Percentiles rank a stretch among this genome's conserved stretches.
These are phyloP conservation scores for Chesias legatella DNA, from an alignment of 2,888 invertebrate genomes.

Conservation along the genomic window DNA sequence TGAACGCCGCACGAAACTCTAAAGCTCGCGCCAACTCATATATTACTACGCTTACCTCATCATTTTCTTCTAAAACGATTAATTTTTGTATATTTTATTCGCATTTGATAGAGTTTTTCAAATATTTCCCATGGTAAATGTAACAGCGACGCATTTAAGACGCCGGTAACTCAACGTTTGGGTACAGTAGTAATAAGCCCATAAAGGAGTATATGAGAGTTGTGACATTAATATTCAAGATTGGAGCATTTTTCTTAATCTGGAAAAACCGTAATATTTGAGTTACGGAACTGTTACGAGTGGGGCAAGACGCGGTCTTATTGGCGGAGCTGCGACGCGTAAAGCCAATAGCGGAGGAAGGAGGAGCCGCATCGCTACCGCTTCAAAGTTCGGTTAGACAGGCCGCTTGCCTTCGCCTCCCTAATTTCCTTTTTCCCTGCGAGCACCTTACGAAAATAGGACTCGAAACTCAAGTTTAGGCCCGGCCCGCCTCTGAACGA, in stretches of 20 bases:
- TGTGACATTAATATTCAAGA: slow-evolving; percentile 33
- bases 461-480: slow-evolving; percentile 18
- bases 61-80: slow-evolving; percentile 6
- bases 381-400: slow-evolving; percentile 63
- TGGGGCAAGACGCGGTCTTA: slow-evolving; percentile 66
- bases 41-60: slow-evolving; percentile 27
- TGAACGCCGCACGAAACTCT: slow-evolving; percentile 25
- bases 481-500: slow-evolving; percentile 16
- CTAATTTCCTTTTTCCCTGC: slow-evolving; percentile 42
- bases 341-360: slow-evolving; percentile 69
- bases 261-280: slow-evolving; percentile 60
- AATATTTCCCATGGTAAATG: background rate
- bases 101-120: background rate
- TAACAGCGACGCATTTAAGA: background rate
- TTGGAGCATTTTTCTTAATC: slow-evolving; percentile 44
- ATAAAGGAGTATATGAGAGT: slow-evolving; percentile 10
- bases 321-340: slow-evolving; percentile 60
- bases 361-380: slow-evolving; percentile 61
- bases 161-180: background rate
- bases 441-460: slow-evolving; percentile 34
- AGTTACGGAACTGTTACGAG: slow-evolving; percentile 48
- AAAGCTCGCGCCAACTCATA: slow-evolving; percentile 31
- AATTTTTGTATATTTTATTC: background rate
- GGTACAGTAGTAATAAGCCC: slow-evolving; percentile 1
- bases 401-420: slow-evolving; percentile 44